phyloP scores from a whole-genome alignment of 2,113 vertebrate species.

The Corythaixoides concolor region DNA sequence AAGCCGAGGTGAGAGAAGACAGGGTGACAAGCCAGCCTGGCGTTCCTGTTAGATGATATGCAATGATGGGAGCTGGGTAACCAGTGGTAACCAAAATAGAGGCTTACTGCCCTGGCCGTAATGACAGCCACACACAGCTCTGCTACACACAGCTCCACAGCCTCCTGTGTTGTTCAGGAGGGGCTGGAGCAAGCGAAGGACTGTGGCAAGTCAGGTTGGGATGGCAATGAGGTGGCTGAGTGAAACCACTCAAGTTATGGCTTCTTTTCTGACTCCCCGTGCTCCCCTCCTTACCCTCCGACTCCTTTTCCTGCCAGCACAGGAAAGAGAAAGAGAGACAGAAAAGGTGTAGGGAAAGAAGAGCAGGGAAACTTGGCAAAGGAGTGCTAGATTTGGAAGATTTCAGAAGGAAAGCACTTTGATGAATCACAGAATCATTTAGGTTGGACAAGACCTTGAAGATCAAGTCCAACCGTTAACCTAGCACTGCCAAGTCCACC shows the following conservation, averaged over 20 bases:
- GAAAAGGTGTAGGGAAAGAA: not conserved
- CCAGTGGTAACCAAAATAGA: not conserved
- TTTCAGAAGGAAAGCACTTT: not conserved
- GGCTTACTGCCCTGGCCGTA: not conserved
- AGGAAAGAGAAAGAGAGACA: not conserved
- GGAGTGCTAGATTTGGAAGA: not conserved
- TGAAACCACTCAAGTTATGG: not conserved
- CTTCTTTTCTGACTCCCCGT: not conserved
- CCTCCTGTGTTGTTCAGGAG: not conserved
- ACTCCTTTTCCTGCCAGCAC: not conserved
- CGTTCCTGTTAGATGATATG: not conserved
- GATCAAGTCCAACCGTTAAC: not conserved
- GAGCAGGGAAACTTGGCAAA: not conserved
- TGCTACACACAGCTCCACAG: fast-evolving
- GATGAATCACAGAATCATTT: not conserved
- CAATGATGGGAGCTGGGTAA: not conserved
- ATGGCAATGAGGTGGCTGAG: not conserved
- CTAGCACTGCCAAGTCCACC: not conserved
- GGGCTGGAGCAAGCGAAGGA: not conserved
- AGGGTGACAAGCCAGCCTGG: not conserved
- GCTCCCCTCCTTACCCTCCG: fast-evolving
- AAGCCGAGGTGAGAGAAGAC: not conserved
- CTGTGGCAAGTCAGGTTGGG: not conserved
- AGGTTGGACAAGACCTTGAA: not conserved
- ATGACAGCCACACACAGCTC: not conserved